Evolutionary conservation across 2,888 invertebrate genomes (phyloP), one percentile per base, ranked within the genome.

Genomic region (Clostera curtula): DNA sequence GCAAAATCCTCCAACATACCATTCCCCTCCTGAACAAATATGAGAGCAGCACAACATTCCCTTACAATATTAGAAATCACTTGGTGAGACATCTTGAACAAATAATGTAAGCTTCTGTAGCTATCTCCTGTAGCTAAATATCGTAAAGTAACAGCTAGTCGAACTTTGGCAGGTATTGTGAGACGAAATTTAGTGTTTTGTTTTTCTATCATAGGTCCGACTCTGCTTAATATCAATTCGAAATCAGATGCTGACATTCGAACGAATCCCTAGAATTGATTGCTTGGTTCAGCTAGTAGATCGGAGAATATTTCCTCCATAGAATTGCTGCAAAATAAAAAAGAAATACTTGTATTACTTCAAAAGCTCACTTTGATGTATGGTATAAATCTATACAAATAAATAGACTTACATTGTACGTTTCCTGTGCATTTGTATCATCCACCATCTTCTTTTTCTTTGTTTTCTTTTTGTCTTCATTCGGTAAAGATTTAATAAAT

Each of bases 81-180:
- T 24, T 22, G 28, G 12, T 15, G 19, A 12, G 34, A 38, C 12
- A 39, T 13, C 29, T 39, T 39, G 15, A 39, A 39, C n/a, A 31
- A 19, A 19, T 19, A 34, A 15, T 35, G 33, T 6, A 35, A 29
- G 13, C 32, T 33, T 24, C 17, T 5, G 12, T 16, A 34, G 18
- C 16, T 27, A 11, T 36, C 39, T 24, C 35, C 35, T 16, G 35
- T 24, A 3, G 35, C 35, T 9, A 36, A 22, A 14, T 15, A 36
- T 13, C 29, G 9, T 16, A 36, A 22, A 3, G 31, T 31, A 13
- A 31, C 22, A 11, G 31, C 31, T 6, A 35, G 16, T 10, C 35
- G 31, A 2, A 26, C 12, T 27, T 20, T 24, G 2, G 25, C 28
- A 12, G 31, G 35, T n/a, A 35, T 29, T 5, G 35, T 19, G 15